phyloP scores from a whole-genome alignment of 2,888 invertebrate species.

The Clunio marinus region DNA sequence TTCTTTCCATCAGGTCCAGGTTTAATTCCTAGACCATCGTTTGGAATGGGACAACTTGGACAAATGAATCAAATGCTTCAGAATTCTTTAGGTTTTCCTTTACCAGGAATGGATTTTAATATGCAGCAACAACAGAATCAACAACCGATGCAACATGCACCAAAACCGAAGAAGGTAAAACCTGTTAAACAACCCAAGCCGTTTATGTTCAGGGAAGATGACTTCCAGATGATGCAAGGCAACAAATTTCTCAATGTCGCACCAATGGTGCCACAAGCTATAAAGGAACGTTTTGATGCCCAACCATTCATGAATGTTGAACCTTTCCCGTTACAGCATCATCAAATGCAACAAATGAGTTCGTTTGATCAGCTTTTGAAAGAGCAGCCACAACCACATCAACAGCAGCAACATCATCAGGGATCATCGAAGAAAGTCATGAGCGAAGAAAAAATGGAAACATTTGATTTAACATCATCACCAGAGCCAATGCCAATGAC shows the following conservation, averaged over 20 bases:
- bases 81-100: constrained; percentile 14
- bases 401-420: constrained; percentile 2
- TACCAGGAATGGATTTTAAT: constrained; percentile 18
- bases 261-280: constrained; percentile 4
- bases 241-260: constrained; percentile 29
- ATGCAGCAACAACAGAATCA: neutral
- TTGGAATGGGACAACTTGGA: neutral
- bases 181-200: constrained; percentile 15
- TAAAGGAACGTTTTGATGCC: constrained; percentile 24
- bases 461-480: constrained; percentile 34
- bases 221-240: constrained; percentile 24
- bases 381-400: constrained; percentile 4
- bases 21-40: constrained; percentile 51
- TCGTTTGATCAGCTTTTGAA: constrained; percentile 34
- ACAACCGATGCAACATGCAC: neutral
- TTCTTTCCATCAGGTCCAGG: constrained; percentile 55
- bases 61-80: constrained; percentile 4
- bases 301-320: constrained; percentile 21
- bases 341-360: constrained; percentile 25
- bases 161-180: constrained; percentile 32
- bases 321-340: constrained; percentile 30
- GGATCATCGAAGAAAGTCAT: neutral
- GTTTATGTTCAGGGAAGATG: constrained; percentile 5
- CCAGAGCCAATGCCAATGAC: constrained; percentile 40
- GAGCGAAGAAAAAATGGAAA: constrained; percentile 22